phyloP scores from a whole-genome alignment of 1,140 invertebrate genomes.

The Schlechtendalia chinensis region DNA sequence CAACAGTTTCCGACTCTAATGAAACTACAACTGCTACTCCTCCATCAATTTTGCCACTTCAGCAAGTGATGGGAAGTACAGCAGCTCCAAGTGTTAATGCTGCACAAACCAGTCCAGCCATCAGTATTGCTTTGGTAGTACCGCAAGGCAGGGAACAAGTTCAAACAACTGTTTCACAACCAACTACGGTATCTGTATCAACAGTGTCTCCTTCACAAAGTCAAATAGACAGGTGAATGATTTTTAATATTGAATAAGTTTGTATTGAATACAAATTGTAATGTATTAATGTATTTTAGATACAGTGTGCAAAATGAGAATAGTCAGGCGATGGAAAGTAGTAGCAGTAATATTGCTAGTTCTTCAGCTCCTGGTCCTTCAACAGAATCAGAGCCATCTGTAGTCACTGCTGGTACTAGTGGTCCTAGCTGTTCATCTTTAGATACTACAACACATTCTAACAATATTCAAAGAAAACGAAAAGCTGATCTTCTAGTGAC shows the following conservation, averaged over 20 bases:
- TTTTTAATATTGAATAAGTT: background rate
- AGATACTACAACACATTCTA: constrained; percentile 40
- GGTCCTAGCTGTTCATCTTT: constrained; percentile 41
- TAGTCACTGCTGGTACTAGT: constrained; percentile 42
- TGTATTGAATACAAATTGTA: background rate
- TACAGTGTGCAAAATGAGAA: constrained; percentile 44
- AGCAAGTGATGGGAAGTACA: constrained; percentile 31
- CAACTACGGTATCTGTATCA: constrained; percentile 40
- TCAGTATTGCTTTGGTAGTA: constrained; percentile 43
- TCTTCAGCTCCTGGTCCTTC: constrained; percentile 32
- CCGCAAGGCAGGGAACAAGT: constrained; percentile 42
- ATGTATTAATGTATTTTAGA: constrained; percentile 37
- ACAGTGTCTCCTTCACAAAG: constrained; percentile 47
- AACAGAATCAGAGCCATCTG: constrained; percentile 37
- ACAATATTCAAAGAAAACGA: constrained; percentile 27
- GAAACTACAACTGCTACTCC: constrained; percentile 27
- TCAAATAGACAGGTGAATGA: constrained; percentile 43
- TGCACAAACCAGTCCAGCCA: constrained; percentile 34
- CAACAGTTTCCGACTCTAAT: constrained; percentile 43
- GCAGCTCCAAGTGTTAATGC: constrained; percentile 25
- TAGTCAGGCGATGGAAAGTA: constrained; percentile 26
- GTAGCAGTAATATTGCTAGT: constrained; percentile 42
- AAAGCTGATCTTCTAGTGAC: constrained; percentile 42
- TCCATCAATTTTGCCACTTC: constrained; percentile 31
- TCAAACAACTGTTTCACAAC: constrained; percentile 41